Evolutionary conservation across 2,113 vertebrate genomes (phyloP).

Genomic region (Forbesichthys papilliferus): DNA sequence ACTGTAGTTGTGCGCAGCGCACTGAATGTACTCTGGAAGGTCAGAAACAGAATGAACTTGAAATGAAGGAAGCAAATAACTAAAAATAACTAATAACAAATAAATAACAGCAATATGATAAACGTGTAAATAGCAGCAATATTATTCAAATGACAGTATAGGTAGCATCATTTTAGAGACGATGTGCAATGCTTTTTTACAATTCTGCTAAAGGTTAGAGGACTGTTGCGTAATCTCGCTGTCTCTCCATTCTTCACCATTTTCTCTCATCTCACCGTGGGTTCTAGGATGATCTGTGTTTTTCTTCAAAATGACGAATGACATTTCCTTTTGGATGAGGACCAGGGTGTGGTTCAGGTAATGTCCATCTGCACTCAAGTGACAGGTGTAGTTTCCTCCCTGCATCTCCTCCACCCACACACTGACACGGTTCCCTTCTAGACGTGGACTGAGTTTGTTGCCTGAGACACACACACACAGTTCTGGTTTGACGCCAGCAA

Average conservation of each 20-base stretch:
- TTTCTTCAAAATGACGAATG: slow-evolving; percentile 57
- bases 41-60: not conserved
- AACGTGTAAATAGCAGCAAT: no score
- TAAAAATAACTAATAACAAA: no score
- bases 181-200: no score
- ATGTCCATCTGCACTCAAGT: slow-evolving; percentile 41
- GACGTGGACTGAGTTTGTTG: slow-evolving; percentile 6
- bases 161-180: no score
- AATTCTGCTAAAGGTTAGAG: no score
- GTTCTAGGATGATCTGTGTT: slow-evolving; percentile 1
- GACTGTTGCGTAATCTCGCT: no score
- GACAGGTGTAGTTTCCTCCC: slow-evolving; percentile 77
- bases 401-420: slow-evolving; percentile 58
- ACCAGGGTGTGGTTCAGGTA: slow-evolving; percentile 74
- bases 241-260: no score
- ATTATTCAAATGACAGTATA: no score
- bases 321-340: slow-evolving; percentile 59
- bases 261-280: slow-evolving; percentile 16
- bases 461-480: slow-evolving; percentile 31
- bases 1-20: slow-evolving; percentile 67
- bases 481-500: not conserved
- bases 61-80: no score
- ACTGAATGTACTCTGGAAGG: slow-evolving; percentile 65
- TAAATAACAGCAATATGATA: no score
- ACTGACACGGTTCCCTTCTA: slow-evolving; percentile 55